These are phyloP conservation scores for Sternarchorhynchus goeldii DNA, from an alignment of 2,797 vertebrate genomes.

Conservation along the genomic window DNA sequence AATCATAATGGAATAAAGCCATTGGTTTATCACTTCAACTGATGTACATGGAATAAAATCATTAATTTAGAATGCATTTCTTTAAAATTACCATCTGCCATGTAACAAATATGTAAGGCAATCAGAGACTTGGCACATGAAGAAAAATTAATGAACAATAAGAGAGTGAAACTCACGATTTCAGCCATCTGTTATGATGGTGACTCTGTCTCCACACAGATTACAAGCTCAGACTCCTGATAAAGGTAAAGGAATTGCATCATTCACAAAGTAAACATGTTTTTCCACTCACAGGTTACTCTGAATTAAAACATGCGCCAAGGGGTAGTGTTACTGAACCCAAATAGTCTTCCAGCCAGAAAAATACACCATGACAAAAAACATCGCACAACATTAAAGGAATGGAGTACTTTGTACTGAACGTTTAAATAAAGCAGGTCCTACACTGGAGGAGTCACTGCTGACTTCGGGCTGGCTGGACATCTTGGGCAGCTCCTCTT, in stretches of 20 bases:
- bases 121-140: not conserved
- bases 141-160: not conserved
- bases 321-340: not conserved
- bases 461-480: constrained; percentile 16
- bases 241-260: constrained; percentile 52
- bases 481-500: constrained; percentile 36
- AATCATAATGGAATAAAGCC: not conserved
- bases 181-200: constrained; percentile 30
- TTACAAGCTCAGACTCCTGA: constrained; percentile 68
- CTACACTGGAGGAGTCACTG: constrained; percentile 55
- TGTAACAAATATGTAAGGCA: not conserved
- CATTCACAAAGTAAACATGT: not conserved
- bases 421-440: constrained; percentile 6
- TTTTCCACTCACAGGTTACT: not conserved
- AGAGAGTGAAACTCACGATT: constrained; percentile 23
- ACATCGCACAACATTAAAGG: not conserved
- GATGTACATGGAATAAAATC: not conserved
- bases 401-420: not conserved
- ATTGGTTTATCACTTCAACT: not conserved
- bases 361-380: not conserved
- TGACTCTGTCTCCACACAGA: constrained; percentile 65
- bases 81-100: not conserved
- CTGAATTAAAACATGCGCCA: not conserved
- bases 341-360: not conserved
- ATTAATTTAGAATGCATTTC: not conserved